Evolutionary conservation across 2,888 invertebrate species (phyloP), one percentile per base, ranked within the genome.

Genomic region (Melanargia galathea): DNA sequence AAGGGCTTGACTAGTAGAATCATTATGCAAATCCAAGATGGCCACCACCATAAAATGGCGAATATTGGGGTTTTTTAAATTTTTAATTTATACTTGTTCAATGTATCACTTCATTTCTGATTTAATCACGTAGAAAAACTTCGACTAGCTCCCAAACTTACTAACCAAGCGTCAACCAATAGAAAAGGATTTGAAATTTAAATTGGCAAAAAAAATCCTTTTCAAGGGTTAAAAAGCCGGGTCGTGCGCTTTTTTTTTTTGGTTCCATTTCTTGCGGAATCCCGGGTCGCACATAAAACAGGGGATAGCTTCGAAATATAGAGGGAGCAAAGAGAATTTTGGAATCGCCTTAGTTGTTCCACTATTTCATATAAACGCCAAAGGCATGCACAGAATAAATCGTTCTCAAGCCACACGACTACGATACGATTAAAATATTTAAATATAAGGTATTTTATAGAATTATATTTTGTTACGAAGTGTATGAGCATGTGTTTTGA

Each of bases 301-400:
- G 33, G n/a, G 16, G 58, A 33, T 58, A 22, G 52, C 58, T 60
- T 55, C 46, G 45, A 60, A 60, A 63, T 51, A 45, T 57, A 33
- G 22, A 58, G 58, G 45, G 45, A 46, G 45, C 22, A 30, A 24
- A 35, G 60, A 52, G 57, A 63, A 60, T 62, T 63, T 63, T 30
- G 60, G 46, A 56, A 65, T 63, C 56, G 51, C 63, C 46, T 58
- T 63, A 63, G 60, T 60, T 60, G 54, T 59, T 56, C 62, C 62
- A 56, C 62, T 62, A 64, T 62, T 57, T 62, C 54, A 62, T 63
- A 67, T 65, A 57, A 67, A 60, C 64, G 66, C 64, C 60, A 64
- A 62, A 65, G 64, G 64, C 64, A 54, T 65, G 60, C 52, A 63
- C 65, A 57, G 62, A 60, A 58, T 33, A 48, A 35, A 48, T 48